A percentile compares a stretch with the other conserved stretches of the same genome.
phyloP scores from a whole-genome alignment of 2,113 vertebrate genomes.

The Aramus guarauna region DNA sequence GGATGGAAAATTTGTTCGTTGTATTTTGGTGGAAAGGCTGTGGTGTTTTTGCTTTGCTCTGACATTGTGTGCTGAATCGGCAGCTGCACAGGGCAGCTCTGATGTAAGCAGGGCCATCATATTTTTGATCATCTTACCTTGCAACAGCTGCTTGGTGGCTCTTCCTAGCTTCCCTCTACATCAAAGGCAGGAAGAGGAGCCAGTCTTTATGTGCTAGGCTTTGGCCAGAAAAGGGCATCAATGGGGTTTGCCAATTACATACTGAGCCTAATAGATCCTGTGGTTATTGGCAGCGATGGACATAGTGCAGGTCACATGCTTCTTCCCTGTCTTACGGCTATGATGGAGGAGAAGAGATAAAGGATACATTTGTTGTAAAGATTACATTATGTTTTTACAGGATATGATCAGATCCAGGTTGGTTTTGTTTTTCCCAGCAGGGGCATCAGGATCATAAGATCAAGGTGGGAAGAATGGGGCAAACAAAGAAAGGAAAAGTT shows the following conservation, averaged over 20 bases:
- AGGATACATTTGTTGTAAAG: not conserved
- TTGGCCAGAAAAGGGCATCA: not conserved
- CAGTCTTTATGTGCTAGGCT: not conserved
- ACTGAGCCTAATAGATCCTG: not conserved
- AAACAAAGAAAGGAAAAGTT: not conserved
- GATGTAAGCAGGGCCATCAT: not conserved
- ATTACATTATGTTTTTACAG: not conserved
- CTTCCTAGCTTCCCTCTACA: not conserved
- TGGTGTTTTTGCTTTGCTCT: not conserved
- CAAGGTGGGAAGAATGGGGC: not conserved
- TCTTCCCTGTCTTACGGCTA: not conserved
- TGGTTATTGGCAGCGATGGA: not conserved
- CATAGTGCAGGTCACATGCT: not conserved
- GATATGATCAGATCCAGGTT: not conserved
- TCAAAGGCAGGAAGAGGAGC: not conserved
- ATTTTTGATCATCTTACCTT: not conserved
- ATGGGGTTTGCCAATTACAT: not conserved
- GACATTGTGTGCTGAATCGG: not conserved
- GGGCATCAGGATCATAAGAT: not conserved
- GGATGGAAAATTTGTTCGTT: not conserved
- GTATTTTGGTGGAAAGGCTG: not conserved
- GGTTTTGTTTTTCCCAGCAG: not conserved
- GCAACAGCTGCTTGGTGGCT: not conserved
- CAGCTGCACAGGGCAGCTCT: not conserved
- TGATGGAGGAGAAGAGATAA: not conserved